Evolutionary conservation across 2,797 vertebrate species (phyloP).

Genomic region (Orestias chungarensis): DNA sequence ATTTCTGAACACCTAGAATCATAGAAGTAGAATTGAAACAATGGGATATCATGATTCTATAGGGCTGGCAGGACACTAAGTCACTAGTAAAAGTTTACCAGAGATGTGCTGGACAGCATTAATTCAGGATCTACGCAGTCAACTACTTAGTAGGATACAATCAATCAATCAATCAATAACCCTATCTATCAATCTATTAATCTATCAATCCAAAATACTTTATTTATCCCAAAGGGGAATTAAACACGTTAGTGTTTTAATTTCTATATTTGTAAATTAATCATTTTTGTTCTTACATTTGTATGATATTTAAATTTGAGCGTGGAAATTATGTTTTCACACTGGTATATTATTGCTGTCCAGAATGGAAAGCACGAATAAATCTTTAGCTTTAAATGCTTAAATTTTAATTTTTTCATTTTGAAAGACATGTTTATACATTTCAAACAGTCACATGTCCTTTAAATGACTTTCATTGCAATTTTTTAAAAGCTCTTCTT

Average conservation of each 20-base stretch:
- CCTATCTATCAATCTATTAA: no score
- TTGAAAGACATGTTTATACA: constrained; percentile 2
- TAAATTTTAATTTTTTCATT: neutral
- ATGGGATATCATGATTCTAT: neutral
- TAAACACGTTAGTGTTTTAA: no score
- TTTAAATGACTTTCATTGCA: constrained; percentile 7
- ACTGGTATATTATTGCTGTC: neutral
- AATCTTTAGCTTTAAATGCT: neutral
- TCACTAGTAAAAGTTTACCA: neutral
- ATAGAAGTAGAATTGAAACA: neutral
- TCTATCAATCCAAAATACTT: no score
- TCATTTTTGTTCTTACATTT: neutral
- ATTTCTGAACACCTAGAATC: neutral
- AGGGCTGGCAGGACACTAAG: neutral
- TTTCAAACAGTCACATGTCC: neutral
- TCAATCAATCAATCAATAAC: no score
- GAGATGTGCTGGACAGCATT: neutral
- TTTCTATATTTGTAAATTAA: neutral
- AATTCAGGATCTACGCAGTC: neutral
- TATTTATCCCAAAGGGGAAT: no score
- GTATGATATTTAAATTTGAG: no score
- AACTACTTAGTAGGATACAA: no score
- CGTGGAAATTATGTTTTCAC: neutral
- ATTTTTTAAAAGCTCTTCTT: neutral
- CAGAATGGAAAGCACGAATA: neutral